phyloP scores from a whole-genome alignment of 2,113 vertebrate species.

The Dicaeum eximium region DNA sequence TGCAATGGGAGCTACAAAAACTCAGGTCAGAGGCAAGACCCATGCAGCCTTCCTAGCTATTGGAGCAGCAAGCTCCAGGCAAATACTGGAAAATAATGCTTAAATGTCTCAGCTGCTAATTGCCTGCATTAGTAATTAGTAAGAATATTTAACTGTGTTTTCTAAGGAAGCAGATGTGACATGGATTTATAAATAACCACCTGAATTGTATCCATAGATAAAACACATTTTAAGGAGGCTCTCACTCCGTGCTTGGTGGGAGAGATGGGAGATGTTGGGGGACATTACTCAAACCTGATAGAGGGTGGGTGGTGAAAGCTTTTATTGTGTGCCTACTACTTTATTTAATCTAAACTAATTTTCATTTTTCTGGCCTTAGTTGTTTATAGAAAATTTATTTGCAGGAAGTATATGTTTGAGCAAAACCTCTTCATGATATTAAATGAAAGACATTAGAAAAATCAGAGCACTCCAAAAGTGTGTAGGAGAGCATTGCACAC shows the following conservation, averaged over 20 bases:
- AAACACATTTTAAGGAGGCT: not conserved
- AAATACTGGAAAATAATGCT: not conserved
- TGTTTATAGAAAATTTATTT: not conserved
- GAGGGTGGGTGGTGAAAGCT: not conserved
- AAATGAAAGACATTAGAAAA: not conserved
- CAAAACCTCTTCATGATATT: not conserved
- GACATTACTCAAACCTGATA: not conserved
- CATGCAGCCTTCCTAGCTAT: rapidly evolving
- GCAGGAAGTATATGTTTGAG: not conserved
- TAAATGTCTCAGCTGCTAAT: not conserved
- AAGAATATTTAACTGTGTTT: not conserved
- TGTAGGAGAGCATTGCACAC: not conserved
- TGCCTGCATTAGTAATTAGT: not conserved
- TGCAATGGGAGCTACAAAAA: rapidly evolving
- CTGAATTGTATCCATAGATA: not conserved
- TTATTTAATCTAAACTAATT: not conserved
- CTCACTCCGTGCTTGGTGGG: not conserved
- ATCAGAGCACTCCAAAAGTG: not conserved
- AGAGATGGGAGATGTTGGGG: not conserved
- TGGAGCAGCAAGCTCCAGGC: not conserved
- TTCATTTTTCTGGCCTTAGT: not conserved
- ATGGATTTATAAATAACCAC: not conserved
- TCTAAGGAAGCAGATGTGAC: not conserved
- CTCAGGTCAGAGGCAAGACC: not conserved
- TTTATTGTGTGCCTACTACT: not conserved